These are phyloP conservation scores for Sardinella longiceps DNA, from an alignment of 2,797 vertebrate genomes.

Conservation along the genomic window DNA sequence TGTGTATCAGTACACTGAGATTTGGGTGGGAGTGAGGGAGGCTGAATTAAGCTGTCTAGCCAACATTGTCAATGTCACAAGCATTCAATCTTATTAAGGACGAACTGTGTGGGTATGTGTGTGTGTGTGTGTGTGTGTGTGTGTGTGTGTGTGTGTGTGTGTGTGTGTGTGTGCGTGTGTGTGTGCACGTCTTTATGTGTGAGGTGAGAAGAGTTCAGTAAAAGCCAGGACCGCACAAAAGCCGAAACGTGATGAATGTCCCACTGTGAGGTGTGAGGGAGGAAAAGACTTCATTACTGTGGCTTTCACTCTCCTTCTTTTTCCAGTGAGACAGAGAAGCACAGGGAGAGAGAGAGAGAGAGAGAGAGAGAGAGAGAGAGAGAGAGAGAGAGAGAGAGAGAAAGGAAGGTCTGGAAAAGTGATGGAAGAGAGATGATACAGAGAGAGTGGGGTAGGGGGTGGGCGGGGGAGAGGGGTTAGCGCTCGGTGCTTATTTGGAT, in stretches of 20 bases:
- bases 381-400: not conserved
- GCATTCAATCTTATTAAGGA: not conserved
- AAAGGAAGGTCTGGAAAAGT: not conserved
- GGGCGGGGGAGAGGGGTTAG: not conserved
- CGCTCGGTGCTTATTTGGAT: not conserved
- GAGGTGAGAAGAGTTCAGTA: not conserved
- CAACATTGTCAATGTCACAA: not conserved
- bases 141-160: not conserved
- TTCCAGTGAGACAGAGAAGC: not conserved
- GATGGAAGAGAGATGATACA: not conserved
- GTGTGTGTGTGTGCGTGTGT: conserved; percentile 11
- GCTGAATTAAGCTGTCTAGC: not conserved
- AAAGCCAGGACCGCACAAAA: not conserved
- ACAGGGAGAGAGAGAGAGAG: not conserved
- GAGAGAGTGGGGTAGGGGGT: not conserved
- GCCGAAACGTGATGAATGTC: not conserved
- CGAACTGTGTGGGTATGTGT: not conserved
- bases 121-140: not conserved
- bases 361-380: not conserved
- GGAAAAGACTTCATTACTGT: not conserved
- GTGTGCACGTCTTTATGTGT: not conserved
- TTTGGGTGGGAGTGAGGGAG: not conserved
- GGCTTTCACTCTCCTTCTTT: not conserved
- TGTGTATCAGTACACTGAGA: not conserved
- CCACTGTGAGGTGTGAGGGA: not conserved